Conservation (phyloP, 1,140 invertebrate species). For the Euura lappo region DNA sequence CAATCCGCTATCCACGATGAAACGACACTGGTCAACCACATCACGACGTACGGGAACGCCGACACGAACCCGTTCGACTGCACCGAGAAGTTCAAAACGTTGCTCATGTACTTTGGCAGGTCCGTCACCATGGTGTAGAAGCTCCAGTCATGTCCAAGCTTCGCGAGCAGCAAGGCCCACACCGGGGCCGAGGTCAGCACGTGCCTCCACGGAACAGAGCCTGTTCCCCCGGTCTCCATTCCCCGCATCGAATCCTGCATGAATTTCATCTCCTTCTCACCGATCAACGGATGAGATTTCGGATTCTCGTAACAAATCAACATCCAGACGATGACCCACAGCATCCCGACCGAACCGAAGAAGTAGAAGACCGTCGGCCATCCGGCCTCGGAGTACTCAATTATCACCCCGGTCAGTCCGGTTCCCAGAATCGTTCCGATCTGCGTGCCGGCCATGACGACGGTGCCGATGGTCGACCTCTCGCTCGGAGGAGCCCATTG, state of each 20-base stretch:
- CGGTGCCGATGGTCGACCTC: conserved; percentile 39
- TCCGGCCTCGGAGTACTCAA: conserved; percentile 60
- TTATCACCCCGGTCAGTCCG: conserved; percentile 69
- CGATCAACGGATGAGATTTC: conserved; percentile 81
- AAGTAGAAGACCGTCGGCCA: neutral
- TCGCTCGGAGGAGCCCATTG: conserved; percentile 66
- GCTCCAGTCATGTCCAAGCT: conserved; percentile 86
- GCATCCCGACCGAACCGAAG: neutral
- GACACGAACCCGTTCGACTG: conserved; percentile 68
- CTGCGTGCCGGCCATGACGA: conserved; percentile 8
- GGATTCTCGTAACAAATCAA: conserved; percentile 77
- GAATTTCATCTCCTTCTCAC: conserved; percentile 74
- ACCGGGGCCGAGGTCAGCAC: conserved; percentile 76
- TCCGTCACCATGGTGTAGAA: conserved; percentile 81
- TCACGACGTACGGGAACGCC: conserved; percentile 70
- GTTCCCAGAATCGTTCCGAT: conserved; percentile 63
- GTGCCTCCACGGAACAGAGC: conserved; percentile 69
- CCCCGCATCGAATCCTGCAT: conserved; percentile 65
- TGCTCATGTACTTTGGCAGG: conserved; percentile 71
- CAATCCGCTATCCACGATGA: conserved; percentile 71
- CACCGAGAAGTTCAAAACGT: conserved; percentile 83
- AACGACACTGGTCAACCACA: conserved; percentile 72
- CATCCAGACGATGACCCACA: conserved; percentile 64
- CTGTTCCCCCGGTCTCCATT: conserved; percentile 50
- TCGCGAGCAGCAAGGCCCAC: conserved; percentile 74